Conservation (phyloP, 2,113 vertebrate genomes). For the Clarias gariepinus region DNA sequence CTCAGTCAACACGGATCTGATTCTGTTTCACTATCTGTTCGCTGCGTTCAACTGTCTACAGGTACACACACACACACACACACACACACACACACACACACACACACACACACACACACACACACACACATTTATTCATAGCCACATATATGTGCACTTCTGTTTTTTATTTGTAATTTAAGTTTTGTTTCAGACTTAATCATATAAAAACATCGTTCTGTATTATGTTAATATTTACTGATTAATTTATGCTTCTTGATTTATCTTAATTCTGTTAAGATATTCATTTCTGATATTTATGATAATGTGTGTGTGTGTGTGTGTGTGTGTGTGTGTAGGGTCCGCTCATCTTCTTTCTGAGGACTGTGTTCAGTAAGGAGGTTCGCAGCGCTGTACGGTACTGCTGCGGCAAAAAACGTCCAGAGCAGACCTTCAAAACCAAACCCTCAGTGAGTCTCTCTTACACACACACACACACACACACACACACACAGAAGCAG, state of each 20-base stretch:
- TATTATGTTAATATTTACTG: not conserved
- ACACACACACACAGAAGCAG: not conserved
- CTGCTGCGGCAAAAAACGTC: slow-evolving; percentile 79
- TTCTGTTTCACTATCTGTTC: slow-evolving; percentile 93
- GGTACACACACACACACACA: slow-evolving; percentile 66
- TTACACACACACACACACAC: not conserved
- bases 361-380: slow-evolving; percentile 86
- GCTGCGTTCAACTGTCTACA: slow-evolving; percentile 86
- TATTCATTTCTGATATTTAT: not conserved
- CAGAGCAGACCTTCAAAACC: slow-evolving; percentile 82
- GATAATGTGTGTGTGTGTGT: not conserved
- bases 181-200: not conserved
- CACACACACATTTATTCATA: not conserved
- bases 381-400: slow-evolving; percentile 83
- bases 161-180: not conserved
- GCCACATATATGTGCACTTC: not conserved
- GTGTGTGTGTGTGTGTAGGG: slow-evolving; percentile 71
- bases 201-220: not conserved
- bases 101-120: too few species aligned
- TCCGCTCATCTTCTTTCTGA: slow-evolving; percentile 87
- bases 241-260: too few species aligned
- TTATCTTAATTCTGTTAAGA: not conserved
- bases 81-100: slow-evolving; percentile 21
- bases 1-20: slow-evolving; percentile 88
- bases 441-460: slow-evolving; percentile 81